Base-by-base conservation (phyloP, 1,140 invertebrate species). In the Bombus difficillimus region DNA sequence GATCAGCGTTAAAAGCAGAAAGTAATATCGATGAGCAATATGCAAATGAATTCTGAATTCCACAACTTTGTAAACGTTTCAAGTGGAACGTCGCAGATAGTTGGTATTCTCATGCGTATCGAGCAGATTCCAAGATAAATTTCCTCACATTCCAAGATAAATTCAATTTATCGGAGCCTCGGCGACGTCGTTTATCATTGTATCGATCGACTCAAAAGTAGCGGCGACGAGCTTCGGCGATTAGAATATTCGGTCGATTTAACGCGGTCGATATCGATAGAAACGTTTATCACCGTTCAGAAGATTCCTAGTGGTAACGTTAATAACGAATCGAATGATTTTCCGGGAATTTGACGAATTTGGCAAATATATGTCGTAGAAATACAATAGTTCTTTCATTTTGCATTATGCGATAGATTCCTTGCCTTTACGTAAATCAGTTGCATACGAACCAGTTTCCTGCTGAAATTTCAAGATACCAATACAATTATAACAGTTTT, bases 161-260 rank as follows among this genome's bases (percentile, higher is more conserved):
- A 79, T 79, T 79, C 77, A 79, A 68, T 79, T 79, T 79, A 79
- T 79, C 77, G 62, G 77, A 32, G 22, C 15, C 22, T 41, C 28
- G 22, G 32, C 62, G 32, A 34, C 32, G 41, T 79, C 77, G 77
- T 79, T 79, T 79, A 68, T 79, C 77, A 79, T 68, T 79, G 77
- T 47, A 68, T 79, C 77, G 62, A 79, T 68, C 62, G 62, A 68
- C 37, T 37, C n/a, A 43, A 66, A 79, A 68, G 77, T 32, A 47
- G 32, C 18, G 6, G 32, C 10, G 41, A 37, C 41, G 37, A 41
- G 76, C 59, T n/a, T 13, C 39, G n/a, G 8, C 13, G 77, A 79
- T 79, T 79, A 79, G 77, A 79, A 79, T 79, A 68, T 79, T 68
- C 77, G 77, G 22, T 79, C 62, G 77, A 79, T 79, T 79, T 68